A percentile compares a stretch with the other conserved stretches of the same genome.
These are phyloP conservation scores for Agonopterix subpropinquella DNA, from an alignment of 2,888 invertebrate genomes.

Conservation along the genomic window DNA sequence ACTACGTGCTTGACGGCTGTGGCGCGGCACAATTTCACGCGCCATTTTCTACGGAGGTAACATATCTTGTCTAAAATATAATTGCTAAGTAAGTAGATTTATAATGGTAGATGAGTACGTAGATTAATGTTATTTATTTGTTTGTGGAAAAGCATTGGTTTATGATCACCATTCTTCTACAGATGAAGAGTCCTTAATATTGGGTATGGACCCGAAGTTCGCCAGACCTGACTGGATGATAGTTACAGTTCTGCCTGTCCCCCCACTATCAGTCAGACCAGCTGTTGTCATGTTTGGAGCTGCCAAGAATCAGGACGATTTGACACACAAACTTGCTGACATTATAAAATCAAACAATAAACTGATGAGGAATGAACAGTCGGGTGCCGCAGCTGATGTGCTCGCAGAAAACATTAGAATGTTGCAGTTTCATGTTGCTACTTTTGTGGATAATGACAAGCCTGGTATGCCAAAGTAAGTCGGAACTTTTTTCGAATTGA, in stretches of 20 bases:
- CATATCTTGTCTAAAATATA: too few species aligned
- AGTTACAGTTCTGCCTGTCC: constrained; percentile 96
- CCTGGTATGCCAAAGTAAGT: constrained; percentile 92
- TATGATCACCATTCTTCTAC: constrained; percentile 17
- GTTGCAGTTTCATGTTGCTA: constrained; percentile 99
- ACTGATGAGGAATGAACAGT: constrained; percentile 93
- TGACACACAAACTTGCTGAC: constrained; percentile 98
- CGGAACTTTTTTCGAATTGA: too few species aligned
- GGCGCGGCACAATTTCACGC: too few species aligned
- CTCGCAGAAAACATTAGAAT: constrained; percentile 97
- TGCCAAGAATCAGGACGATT: constrained; percentile 98
- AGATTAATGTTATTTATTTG: background rate
- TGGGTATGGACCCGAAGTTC: constrained; percentile 97
- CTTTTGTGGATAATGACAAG: constrained; percentile 98
- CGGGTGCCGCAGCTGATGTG: constrained; percentile 98
- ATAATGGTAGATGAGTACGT: too few species aligned
- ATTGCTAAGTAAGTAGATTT: too few species aligned
- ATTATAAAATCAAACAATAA: constrained; percentile 99
- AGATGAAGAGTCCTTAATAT: constrained; percentile 96
- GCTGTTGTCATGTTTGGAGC: constrained; percentile 99
- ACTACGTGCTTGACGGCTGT: too few species aligned
- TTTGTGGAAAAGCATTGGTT: background rate
- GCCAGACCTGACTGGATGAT: constrained; percentile 99
- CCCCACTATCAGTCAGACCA: constrained; percentile 96
- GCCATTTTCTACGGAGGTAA: too few species aligned